Evolutionary conservation across 2,888 invertebrate genomes (phyloP).

Genomic region (Heliconius aoede): DNA sequence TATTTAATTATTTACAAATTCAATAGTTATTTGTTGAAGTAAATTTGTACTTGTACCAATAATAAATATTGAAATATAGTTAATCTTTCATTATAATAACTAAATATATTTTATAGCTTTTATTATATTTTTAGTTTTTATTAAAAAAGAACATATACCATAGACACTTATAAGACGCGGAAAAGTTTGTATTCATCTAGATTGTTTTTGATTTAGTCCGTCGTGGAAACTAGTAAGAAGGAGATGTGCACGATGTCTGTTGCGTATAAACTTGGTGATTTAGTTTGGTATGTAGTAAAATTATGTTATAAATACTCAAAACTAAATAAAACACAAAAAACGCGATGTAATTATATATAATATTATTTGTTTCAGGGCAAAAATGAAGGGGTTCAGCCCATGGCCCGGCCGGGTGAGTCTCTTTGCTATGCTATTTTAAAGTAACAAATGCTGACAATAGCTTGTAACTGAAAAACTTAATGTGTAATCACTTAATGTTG

Average conservation of each 20-base stretch:
- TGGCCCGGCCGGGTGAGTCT: conserved; percentile 98
- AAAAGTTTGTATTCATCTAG: conserved; percentile 54
- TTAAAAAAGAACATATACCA: conserved; percentile 47
- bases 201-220: conserved; percentile 71
- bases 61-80: neutral
- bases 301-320: conserved; percentile 45
- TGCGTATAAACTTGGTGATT: conserved; percentile 81
- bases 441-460: conserved; percentile 36
- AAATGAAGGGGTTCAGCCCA: conserved; percentile 98
- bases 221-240: conserved; percentile 66
- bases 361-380: conserved; percentile 90
- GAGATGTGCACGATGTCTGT: conserved; percentile 71
- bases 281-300: conserved; percentile 78
- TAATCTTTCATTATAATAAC: neutral
- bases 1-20: neutral
- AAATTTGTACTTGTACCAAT: too few relatives aligned
- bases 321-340: conserved; percentile 46
- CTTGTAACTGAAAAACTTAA: conserved; percentile 11
- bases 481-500: neutral
- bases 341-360: conserved; percentile 18
- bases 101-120: neutral
- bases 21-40: too few relatives aligned
- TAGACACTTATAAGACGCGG: conserved; percentile 58
- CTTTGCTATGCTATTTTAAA: conserved; percentile 57
- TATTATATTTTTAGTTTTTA: neutral